These are phyloP conservation scores for Polypedilum pembai DNA, from an alignment of 1,140 invertebrate species.

Conservation along the genomic window DNA sequence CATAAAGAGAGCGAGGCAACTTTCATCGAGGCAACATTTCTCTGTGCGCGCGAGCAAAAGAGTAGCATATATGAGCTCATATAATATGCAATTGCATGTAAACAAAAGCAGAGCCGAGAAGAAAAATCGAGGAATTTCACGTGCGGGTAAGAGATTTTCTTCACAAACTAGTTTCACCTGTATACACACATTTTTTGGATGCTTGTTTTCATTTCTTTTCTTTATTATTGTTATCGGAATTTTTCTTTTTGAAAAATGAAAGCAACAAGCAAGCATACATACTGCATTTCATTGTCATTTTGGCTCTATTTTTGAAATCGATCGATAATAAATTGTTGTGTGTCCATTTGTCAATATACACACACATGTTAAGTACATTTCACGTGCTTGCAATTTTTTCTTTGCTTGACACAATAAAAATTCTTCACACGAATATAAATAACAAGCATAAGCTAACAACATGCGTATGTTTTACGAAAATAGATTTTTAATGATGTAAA, in stretches of 20 bases:
- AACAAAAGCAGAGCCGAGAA: not conserved
- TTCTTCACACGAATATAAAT: constrained; percentile 3
- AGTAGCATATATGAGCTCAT: too few relatives aligned
- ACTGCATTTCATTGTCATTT: not conserved
- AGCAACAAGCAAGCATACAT: not conserved
- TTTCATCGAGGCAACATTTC: too few relatives aligned
- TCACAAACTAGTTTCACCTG: not conserved
- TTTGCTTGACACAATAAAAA: not conserved
- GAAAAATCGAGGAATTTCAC: not conserved
- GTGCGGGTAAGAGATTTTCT: not conserved
- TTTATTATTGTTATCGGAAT: not conserved
- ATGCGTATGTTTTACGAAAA: not conserved
- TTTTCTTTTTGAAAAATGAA: not conserved
- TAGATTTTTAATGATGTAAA: constrained; percentile 19
- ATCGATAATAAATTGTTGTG: not conserved
- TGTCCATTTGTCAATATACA: not conserved
- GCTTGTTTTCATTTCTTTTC: too few relatives aligned
- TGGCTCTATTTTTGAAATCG: not conserved
- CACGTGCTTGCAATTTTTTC: not conserved
- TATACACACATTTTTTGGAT: not conserved
- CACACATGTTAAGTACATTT: not conserved
- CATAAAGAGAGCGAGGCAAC: too few relatives aligned
- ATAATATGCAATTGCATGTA: not conserved
- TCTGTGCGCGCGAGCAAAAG: too few relatives aligned
- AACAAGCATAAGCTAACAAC: not conserved